Conservation (phyloP, 2,888 invertebrate species). For the Drosophila recens region DNA sequence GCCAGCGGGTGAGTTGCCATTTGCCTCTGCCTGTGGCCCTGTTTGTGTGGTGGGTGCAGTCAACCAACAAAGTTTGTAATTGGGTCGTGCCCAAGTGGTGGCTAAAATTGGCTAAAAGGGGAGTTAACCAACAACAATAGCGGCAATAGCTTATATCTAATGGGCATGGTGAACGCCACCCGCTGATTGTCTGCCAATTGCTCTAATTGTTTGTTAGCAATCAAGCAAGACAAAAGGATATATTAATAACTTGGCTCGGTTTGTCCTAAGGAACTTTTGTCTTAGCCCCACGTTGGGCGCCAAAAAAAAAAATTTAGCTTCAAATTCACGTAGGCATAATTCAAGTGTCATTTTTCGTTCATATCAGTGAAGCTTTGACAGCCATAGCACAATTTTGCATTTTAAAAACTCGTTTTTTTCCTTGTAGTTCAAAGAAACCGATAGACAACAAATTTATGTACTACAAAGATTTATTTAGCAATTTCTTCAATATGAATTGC, state of each 20-base stretch:
- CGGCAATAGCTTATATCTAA: not conserved
- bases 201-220: constrained; percentile 46
- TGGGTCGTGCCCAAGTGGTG: constrained; percentile 38
- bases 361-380: constrained; percentile 13
- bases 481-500: constrained; percentile 14
- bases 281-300: constrained; percentile 12
- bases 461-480: constrained; percentile 1
- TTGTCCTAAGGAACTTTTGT: not conserved
- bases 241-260: too few relatives aligned
- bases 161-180: constrained; percentile 31
- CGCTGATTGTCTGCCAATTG: constrained; percentile 42
- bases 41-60: constrained; percentile 51
- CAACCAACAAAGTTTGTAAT: constrained; percentile 19
- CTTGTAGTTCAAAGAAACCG: constrained; percentile 25
- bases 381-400: constrained; percentile 20
- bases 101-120: constrained; percentile 25
- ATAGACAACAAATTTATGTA: constrained; percentile 5
- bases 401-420: constrained; percentile 13
- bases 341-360: constrained; percentile 23
- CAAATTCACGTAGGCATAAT: constrained; percentile 9
- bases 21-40: not conserved
- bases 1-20: constrained; percentile 42
- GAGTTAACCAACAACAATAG: constrained; percentile 3
- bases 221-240: constrained; percentile 11
- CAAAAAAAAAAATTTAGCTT: constrained; percentile 7